Evolutionary conservation across 2,797 vertebrate species (phyloP).

Genomic region (Gymnothorax javanicus): DNA sequence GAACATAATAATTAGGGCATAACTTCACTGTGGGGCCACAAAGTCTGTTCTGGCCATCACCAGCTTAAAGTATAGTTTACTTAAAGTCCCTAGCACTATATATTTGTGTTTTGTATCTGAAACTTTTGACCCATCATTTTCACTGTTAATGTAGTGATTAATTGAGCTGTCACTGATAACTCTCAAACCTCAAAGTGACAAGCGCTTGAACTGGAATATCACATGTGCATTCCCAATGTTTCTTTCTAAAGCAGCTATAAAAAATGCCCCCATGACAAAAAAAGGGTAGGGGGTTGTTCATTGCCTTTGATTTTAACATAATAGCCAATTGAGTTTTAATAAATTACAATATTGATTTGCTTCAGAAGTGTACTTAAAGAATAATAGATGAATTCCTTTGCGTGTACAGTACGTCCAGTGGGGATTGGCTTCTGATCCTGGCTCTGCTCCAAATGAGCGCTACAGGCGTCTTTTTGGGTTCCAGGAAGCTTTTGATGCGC

Average conservation of each 20-base stretch:
- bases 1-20: not conserved
- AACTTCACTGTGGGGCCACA: not conserved
- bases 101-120: not conserved
- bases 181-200: not conserved
- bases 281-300: not conserved
- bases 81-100: not conserved
- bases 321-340: conserved; percentile 20
- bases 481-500: not conserved
- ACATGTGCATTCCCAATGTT: not conserved
- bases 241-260: conserved; percentile 4
- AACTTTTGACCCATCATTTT: not conserved
- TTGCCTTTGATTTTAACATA: conserved; percentile 18
- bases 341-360: conserved; percentile 26
- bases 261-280: not conserved
- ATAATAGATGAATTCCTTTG: not conserved
- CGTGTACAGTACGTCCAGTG: not conserved
- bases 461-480: not conserved
- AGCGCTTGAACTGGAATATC: not conserved
- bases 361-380: conserved; percentile 21
- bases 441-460: not conserved
- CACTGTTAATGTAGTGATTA: not conserved
- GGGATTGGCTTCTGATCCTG: conserved; percentile 4
- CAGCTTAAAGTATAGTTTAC: not conserved
- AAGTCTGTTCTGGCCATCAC: not conserved
- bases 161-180: not conserved